These are phyloP conservation scores for Himantopus leucocephalus DNA, from an alignment of 2,113 vertebrate species.

Conservation along the genomic window DNA sequence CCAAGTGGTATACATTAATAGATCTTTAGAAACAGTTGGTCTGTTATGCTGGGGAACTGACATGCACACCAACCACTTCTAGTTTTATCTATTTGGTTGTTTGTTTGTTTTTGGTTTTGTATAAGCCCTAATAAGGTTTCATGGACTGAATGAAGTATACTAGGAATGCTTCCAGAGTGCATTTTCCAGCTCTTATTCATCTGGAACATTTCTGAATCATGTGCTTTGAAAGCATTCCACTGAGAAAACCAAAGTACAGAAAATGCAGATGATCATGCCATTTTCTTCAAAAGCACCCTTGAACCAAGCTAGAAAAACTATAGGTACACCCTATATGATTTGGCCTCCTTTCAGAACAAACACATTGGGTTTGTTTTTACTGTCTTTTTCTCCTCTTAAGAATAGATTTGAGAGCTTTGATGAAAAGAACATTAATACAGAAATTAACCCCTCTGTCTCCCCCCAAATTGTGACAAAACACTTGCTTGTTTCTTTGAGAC, in stretches of 20 bases:
- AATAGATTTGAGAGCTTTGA: not conserved
- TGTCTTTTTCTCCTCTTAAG: rapidly evolving
- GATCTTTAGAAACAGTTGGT: not conserved
- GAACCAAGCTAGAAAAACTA: not conserved
- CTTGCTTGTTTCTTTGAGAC: not conserved
- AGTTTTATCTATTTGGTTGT: not conserved
- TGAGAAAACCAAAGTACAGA: not conserved
- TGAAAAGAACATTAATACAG: not conserved
- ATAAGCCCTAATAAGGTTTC: not conserved
- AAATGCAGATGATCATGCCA: not conserved
- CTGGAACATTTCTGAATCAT: not conserved
- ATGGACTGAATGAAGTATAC: not conserved
- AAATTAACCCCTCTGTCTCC: not conserved
- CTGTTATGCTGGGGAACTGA: not conserved
- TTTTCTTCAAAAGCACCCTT: not conserved
- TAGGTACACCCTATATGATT: not conserved
- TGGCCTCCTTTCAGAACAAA: not conserved
- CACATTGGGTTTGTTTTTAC: not conserved
- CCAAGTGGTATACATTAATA: too few species aligned
- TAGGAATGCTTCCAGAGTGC: not conserved
- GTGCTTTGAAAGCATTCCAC: not conserved
- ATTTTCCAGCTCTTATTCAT: not conserved
- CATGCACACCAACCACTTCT: too few species aligned
- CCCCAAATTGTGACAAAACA: not conserved
- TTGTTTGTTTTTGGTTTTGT: not conserved